phyloP scores from a whole-genome alignment of 1,140 invertebrate species.

The Bombus sibiricus region DNA sequence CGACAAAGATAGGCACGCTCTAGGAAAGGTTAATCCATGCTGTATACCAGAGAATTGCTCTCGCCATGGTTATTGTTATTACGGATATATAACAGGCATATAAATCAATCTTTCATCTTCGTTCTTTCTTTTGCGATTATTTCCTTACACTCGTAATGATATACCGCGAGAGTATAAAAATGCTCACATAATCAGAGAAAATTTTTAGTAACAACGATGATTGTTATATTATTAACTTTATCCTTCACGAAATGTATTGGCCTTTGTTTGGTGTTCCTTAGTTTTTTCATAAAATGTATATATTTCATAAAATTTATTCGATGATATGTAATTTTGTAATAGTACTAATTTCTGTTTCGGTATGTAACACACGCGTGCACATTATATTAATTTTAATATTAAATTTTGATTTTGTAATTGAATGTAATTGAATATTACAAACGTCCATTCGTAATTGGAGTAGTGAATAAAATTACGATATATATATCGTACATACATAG shows the following conservation, averaged over 20 bases:
- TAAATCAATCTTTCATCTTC: background rate
- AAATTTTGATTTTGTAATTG: too few species aligned
- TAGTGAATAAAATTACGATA: background rate
- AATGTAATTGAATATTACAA: too few species aligned
- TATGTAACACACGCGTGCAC: too few species aligned
- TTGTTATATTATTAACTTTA: background rate
- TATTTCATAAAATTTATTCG: too few species aligned
- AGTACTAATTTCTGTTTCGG: too few species aligned
- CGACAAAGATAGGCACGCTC: conserved; percentile 45
- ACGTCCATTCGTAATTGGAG: background rate
- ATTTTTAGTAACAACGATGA: background rate
- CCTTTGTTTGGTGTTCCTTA: too few species aligned
- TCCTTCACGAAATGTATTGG: too few species aligned
- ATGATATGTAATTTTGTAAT: too few species aligned
- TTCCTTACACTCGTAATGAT: background rate
- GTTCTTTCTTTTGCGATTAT: background rate
- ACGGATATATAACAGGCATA: background rate
- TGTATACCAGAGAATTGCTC: conserved; percentile 12
- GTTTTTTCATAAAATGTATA: too few species aligned
- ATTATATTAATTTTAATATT: too few species aligned
- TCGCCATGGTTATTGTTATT: conserved; percentile 42
- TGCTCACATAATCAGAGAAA: background rate
- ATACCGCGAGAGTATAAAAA: background rate
- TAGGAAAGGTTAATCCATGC: conserved; percentile 8
- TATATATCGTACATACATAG: too few species aligned